phyloP scores from a whole-genome alignment of 37 sponge, comb jelly and placozoan species.

The Oscarella lobularis region DNA sequence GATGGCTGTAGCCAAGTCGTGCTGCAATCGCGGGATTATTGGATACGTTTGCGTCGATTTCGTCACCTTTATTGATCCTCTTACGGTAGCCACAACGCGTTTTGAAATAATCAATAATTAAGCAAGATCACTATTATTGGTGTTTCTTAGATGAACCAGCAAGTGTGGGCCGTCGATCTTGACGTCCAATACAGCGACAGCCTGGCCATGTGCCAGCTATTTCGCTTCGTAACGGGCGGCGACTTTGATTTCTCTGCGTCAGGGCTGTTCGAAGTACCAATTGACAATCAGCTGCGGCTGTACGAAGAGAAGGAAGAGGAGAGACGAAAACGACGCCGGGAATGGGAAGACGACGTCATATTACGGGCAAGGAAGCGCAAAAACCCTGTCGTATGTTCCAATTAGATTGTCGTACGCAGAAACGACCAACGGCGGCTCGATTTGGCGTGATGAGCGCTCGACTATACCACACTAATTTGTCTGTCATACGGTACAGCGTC shows the following conservation, averaged over 20 bases:
- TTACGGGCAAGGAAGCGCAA: too few relatives aligned
- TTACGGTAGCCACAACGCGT: slow-evolving; percentile 7
- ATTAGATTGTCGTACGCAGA: slow-evolving; percentile 6
- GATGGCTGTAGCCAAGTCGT: slow-evolving; percentile 21
- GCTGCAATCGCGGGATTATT: slow-evolving; percentile 48
- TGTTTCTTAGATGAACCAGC: slow-evolving; percentile 43
- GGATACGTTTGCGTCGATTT: slow-evolving; percentile 77
- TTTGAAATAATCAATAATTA: too few relatives aligned
- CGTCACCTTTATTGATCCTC: slow-evolving; percentile 68
- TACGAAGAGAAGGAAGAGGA: background rate
- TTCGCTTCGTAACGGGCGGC: slow-evolving; percentile 47
- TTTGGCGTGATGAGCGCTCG: slow-evolving; percentile 57
- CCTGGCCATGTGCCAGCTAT: slow-evolving; percentile 35
- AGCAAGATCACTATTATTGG: background rate
- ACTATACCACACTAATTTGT: slow-evolving; percentile 70
- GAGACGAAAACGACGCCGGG: background rate
- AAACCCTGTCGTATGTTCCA: background rate
- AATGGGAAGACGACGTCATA: background rate
- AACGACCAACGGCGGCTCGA: slow-evolving; percentile 13
- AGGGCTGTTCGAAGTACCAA: slow-evolving; percentile 25
- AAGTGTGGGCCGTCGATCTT: slow-evolving; percentile 73
- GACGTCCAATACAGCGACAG: slow-evolving; percentile 60
- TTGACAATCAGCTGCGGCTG: slow-evolving; percentile 9
- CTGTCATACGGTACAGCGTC: slow-evolving; percentile 61
- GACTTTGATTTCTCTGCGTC: slow-evolving; percentile 11